These are phyloP conservation scores for Saturnia japonica DNA, from an alignment of 2,888 invertebrate species.

Conservation along the genomic window DNA sequence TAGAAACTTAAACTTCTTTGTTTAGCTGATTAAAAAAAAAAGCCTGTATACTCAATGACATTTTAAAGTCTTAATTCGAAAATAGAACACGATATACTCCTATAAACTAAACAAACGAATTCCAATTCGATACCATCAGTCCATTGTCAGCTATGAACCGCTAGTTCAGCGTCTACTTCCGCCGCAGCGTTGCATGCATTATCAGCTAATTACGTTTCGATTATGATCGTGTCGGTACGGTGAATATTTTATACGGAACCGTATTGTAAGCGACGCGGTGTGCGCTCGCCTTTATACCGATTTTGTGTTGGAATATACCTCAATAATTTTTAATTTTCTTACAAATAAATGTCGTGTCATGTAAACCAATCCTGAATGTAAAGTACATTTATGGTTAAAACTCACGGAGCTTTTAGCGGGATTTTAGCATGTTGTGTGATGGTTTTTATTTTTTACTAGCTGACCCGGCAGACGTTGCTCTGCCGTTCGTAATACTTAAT, in stretches of 20 bases:
- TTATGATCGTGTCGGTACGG: slow-evolving; percentile 45
- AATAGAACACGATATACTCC: neutral
- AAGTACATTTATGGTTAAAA: no score
- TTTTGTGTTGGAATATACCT: slow-evolving; percentile 11
- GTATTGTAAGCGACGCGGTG: slow-evolving; percentile 44
- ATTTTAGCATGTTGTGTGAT: no score
- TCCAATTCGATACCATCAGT: slow-evolving; percentile 16
- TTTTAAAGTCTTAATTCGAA: neutral
- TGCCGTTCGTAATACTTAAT: no score
- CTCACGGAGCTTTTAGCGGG: no score
- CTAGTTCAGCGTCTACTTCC: slow-evolving; percentile 19
- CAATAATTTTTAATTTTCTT: no score
- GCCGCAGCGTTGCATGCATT: slow-evolving; percentile 41
- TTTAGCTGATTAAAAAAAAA: neutral
- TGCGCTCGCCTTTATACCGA: slow-evolving; percentile 35
- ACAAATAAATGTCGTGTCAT: no score
- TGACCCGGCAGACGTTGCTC: no score
- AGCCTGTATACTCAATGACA: neutral
- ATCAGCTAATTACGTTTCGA: slow-evolving; percentile 53
- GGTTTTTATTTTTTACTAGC: no score
- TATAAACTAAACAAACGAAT: slow-evolving; percentile 15
- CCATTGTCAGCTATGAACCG: slow-evolving; percentile 18
- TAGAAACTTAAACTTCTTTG: no score
- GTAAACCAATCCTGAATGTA: no score
- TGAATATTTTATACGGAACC: slow-evolving; percentile 51